phyloP scores from a whole-genome alignment of 1,140 invertebrate species.

The Lasioglossum albipes region DNA sequence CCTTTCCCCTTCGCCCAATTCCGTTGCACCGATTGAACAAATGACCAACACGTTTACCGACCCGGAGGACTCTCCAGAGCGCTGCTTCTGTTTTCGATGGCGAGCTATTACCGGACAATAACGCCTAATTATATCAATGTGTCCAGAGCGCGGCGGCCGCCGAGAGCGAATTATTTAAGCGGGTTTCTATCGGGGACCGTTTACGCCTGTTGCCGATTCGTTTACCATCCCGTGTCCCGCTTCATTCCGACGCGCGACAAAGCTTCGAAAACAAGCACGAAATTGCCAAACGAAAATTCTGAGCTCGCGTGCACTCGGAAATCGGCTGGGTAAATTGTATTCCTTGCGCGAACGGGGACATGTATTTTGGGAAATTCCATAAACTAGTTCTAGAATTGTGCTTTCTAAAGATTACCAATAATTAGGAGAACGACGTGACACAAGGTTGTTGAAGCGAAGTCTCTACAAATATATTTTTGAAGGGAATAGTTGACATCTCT shows the following conservation, averaged over 20 bases:
- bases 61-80: neutral
- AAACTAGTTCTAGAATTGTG: too few species aligned
- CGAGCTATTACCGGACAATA: slow-evolving; percentile 30
- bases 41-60: slow-evolving; percentile 7
- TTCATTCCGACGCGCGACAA: neutral
- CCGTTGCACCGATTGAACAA: neutral
- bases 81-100: neutral
- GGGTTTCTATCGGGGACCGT: neutral
- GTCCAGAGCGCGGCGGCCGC: neutral
- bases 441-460: too few species aligned
- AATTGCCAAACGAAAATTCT: too few species aligned
- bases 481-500: too few species aligned
- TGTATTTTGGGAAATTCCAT: too few species aligned
- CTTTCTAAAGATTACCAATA: too few species aligned
- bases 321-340: too few species aligned
- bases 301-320: too few species aligned
- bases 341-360: too few species aligned
- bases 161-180: slow-evolving; percentile 9
- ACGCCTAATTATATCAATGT: slow-evolving; percentile 15
- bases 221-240: neutral
- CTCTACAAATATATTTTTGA: too few species aligned
- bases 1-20: neutral
- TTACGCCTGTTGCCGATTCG: slow-evolving; percentile 1
- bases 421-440: too few species aligned
- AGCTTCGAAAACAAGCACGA: too few species aligned